Evolutionary conservation across 2,113 vertebrate genomes (phyloP).

Genomic region (Greenwoodochromis staneri): DNA sequence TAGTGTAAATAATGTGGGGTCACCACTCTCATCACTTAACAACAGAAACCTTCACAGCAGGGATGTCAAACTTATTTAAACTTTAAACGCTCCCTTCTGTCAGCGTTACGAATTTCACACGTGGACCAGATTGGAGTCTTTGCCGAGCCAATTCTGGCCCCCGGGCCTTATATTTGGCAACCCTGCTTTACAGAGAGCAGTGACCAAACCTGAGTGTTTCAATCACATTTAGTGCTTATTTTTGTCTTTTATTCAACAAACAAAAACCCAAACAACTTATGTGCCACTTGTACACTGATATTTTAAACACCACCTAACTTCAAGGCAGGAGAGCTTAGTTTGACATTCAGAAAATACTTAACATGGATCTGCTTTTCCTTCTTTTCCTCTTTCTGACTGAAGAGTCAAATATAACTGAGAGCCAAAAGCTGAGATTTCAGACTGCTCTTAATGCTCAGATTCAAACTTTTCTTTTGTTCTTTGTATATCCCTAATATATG

Average conservation of each 20-base stretch:
- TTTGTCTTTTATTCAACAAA: not conserved
- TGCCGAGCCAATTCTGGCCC: fast-evolving
- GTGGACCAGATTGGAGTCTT: not conserved
- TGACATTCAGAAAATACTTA: not conserved
- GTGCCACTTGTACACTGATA: fast-evolving
- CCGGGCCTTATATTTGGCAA: not conserved
- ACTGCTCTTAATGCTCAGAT: not conserved
- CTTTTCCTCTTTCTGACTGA: not conserved
- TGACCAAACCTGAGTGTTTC: not conserved
- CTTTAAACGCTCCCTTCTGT: not conserved
- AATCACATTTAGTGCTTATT: not conserved
- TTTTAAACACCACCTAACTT: not conserved
- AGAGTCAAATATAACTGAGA: not conserved
- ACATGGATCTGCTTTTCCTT: not conserved
- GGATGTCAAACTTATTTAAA: not conserved
- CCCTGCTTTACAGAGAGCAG: not conserved
- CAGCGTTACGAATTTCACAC: fast-evolving
- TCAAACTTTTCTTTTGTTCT: not conserved
- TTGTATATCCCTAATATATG: not conserved
- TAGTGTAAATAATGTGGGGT: not conserved
- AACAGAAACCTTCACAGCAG: not conserved
- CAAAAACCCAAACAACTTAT: not conserved
- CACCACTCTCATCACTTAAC: not conserved
- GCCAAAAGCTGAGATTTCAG: not conserved
- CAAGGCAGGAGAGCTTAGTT: not conserved